Base-by-base conservation (phyloP, 2,888 invertebrate species). In the Mythimna loreyi region DNA sequence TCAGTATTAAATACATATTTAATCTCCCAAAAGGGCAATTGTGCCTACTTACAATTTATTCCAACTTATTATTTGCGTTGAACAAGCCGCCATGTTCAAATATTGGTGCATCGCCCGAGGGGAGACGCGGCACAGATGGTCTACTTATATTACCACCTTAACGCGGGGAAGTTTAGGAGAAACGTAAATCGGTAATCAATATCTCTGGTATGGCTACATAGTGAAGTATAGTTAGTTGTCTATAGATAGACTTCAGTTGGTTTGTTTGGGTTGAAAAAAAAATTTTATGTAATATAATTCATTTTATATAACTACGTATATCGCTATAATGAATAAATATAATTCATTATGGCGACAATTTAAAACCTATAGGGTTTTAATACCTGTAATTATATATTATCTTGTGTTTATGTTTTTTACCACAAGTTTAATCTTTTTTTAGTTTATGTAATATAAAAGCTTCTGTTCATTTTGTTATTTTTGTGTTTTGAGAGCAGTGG, bases 121-220 rank as follows among this genome's bases (percentile, higher is more conserved):
- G 92, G 92, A 88, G 85, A 83, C 76, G 78, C 64, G 89, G 86
- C 92, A 91, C 94, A 94, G 94, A 93, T 94, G 94, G 90, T 93
- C 86, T 88, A 82, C 86, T 84, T 86, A 91, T 94, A 93, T 94
- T 94, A 92, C 92, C 91, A 92, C 91, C 91, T 91, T 87, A 77
- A 84, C 81, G 85, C 68, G 73, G 86, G 89, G 87, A 90, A 88
- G 82, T 90, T 89, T 86, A 82, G 82, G 82, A 84, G 89, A 83
- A 75, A 65, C 75, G 78, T 72, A 89, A 91, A 93, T 92, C 89
- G 90, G 89, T 91, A 91, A 93, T 93, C 93, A 91, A 93, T 94
- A 92, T 85, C 83, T 75, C 69, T 81, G 56, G 50, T 53, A 19
- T 70, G 66, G 63, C 45, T 77, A 62, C 59, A 59, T 63, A 21